Evolutionary conservation across 2,797 vertebrate genomes (phyloP).

Genomic region (Diglossa cyanea): DNA sequence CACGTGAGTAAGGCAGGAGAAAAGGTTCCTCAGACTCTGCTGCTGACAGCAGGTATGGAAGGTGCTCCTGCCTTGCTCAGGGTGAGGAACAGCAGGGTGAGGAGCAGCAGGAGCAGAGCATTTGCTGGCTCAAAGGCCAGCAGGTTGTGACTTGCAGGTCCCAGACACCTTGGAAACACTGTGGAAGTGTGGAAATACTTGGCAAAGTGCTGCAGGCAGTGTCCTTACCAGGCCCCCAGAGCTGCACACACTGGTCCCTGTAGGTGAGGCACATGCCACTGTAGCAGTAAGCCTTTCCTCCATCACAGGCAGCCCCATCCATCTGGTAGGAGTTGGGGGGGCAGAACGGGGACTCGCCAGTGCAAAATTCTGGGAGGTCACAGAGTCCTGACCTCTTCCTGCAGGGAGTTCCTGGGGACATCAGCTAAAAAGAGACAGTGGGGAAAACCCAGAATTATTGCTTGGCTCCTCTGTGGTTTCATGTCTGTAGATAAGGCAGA

Average conservation of each 20-base stretch:
- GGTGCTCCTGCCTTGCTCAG: background rate
- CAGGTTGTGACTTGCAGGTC: too few species aligned
- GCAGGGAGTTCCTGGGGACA: slow-evolving; percentile 86
- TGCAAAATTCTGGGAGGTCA: slow-evolving; percentile 93
- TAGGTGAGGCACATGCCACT: slow-evolving; percentile 96
- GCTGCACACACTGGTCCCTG: slow-evolving; percentile 89
- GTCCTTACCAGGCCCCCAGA: slow-evolving; percentile 90
- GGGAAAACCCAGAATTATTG: background rate
- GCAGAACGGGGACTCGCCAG: slow-evolving; percentile 88
- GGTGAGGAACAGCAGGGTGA: background rate
- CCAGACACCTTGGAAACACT: too few species aligned
- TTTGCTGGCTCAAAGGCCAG: background rate
- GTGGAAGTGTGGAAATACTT: too few species aligned
- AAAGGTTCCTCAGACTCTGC: background rate
- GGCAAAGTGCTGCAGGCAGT: background rate
- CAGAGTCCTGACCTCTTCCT: slow-evolving; percentile 83
- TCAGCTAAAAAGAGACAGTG: slow-evolving; percentile 76
- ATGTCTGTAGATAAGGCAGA: background rate
- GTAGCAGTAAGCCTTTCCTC: slow-evolving; percentile 90
- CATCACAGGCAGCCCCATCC: slow-evolving; percentile 84
- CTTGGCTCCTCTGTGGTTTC: background rate
- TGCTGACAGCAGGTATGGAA: background rate
- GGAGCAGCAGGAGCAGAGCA: background rate
- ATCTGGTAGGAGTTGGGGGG: slow-evolving; percentile 92
- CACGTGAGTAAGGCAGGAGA: background rate